A percentile compares a stretch with the other conserved stretches of the same genome.
Evolutionary conservation across 2,113 vertebrate species (phyloP).

Genomic region (Plectropomus leopardus): DNA sequence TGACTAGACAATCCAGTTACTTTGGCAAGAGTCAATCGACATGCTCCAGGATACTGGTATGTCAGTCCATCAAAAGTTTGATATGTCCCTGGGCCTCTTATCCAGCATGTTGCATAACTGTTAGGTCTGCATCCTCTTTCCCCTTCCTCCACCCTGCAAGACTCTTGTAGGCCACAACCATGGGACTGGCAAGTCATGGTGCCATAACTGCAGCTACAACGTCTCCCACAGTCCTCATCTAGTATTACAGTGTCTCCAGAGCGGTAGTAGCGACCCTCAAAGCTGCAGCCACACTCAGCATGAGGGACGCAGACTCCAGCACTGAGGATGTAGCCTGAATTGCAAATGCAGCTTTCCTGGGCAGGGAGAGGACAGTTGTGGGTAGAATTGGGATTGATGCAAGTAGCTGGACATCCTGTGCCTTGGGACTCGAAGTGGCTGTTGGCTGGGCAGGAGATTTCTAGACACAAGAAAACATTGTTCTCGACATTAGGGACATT

Average conservation of each 20-base stretch:
- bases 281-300: constrained; percentile 76
- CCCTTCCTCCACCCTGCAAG: constrained; percentile 51
- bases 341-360: constrained; percentile 77
- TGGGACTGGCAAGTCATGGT: constrained; percentile 66
- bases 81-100: constrained; percentile 68
- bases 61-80: constrained; percentile 71
- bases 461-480: constrained; percentile 25
- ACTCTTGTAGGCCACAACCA: constrained; percentile 51
- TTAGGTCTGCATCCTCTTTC: constrained; percentile 66
- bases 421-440: constrained; percentile 80
- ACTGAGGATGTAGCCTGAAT: constrained; percentile 74
- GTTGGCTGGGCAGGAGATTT: constrained; percentile 75
- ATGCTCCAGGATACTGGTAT: constrained; percentile 75
- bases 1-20: constrained; percentile 48
- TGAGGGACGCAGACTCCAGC: constrained; percentile 64
- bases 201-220: constrained; percentile 64
- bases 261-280: constrained; percentile 71
- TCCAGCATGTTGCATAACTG: constrained; percentile 64
- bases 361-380: constrained; percentile 63
- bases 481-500: accelerated
- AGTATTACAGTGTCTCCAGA: constrained; percentile 71
- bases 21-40: constrained; percentile 65
- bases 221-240: constrained; percentile 61
- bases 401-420: constrained; percentile 75
- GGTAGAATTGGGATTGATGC: constrained; percentile 64